These are phyloP conservation scores for Urophycis tenuis DNA, from an alignment of 2,797 vertebrate genomes.

Conservation along the genomic window DNA sequence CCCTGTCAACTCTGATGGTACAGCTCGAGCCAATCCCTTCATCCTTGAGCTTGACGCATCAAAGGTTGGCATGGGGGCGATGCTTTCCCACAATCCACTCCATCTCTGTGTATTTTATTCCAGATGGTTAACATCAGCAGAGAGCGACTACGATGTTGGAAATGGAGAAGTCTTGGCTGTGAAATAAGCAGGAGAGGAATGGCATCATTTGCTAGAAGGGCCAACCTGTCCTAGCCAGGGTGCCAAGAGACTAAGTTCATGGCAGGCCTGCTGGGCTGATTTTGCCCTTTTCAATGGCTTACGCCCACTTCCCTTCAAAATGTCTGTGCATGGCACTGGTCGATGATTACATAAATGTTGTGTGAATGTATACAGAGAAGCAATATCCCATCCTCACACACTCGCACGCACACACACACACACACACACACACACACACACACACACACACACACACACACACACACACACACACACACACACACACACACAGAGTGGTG, in stretches of 20 bases:
- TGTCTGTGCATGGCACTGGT: neutral
- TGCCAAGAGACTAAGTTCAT: neutral
- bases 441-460: neutral
- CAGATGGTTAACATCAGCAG: neutral
- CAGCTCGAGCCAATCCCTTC: too few relatives aligned
- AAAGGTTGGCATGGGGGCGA: too few relatives aligned
- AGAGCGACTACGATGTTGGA: neutral
- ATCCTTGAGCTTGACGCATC: too few relatives aligned
- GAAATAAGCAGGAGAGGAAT: neutral
- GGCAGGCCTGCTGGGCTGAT: neutral
- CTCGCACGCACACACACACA: neutral
- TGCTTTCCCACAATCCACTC: too few relatives aligned
- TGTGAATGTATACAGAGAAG: neutral
- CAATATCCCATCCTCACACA: neutral
- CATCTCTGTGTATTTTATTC: too few relatives aligned
- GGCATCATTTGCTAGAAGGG: neutral
- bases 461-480: conserved; percentile 1
- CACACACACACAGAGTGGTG: neutral
- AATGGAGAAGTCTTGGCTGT: neutral
- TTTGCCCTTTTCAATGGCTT: neutral
- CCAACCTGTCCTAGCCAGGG: neutral
- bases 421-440: conserved; percentile 1
- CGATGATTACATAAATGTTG: neutral
- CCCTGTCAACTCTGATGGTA: too few relatives aligned
- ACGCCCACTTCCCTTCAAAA: neutral